Conservation (phyloP, 2,113 vertebrate genomes). For the Triplophysa tibetana region DNA sequence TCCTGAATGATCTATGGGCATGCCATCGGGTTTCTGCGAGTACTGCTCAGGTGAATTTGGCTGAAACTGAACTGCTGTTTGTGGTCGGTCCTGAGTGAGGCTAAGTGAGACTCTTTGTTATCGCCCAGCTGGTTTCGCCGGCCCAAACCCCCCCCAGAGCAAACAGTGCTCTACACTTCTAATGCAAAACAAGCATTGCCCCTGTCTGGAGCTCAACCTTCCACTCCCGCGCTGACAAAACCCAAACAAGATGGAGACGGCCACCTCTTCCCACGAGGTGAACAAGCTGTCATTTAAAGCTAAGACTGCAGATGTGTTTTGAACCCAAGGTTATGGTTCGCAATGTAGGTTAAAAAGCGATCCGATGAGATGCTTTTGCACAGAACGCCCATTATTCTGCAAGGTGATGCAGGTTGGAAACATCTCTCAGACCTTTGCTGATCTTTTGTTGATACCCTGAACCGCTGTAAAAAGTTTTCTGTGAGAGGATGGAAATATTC, state of each 20-base stretch:
- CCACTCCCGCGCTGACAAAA: background rate
- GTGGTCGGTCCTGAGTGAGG: background rate
- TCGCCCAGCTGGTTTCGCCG: constrained; percentile 10
- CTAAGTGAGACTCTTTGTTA: constrained; percentile 45
- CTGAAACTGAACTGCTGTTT: constrained; percentile 40
- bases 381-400: background rate
- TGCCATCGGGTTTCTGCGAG: background rate
- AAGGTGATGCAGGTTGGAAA: constrained; percentile 24
- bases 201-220: constrained; percentile 14
- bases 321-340: no score
- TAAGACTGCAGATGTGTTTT: background rate
- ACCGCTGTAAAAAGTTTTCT: constrained; percentile 60
- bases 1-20: background rate
- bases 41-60: constrained; percentile 22
- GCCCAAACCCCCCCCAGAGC: constrained; percentile 15
- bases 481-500: constrained; percentile 59
- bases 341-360: no score
- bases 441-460: constrained; percentile 57
- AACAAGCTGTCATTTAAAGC: constrained; percentile 14
- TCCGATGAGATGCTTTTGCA: background rate
- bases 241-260: background rate
- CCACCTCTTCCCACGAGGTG: no score
- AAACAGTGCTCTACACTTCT: constrained; percentile 35
- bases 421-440: constrained; percentile 44
- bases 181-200: constrained; percentile 36